Evolutionary conservation across 2,113 vertebrate species (phyloP).

Genomic region (Callopanchax toddi): DNA sequence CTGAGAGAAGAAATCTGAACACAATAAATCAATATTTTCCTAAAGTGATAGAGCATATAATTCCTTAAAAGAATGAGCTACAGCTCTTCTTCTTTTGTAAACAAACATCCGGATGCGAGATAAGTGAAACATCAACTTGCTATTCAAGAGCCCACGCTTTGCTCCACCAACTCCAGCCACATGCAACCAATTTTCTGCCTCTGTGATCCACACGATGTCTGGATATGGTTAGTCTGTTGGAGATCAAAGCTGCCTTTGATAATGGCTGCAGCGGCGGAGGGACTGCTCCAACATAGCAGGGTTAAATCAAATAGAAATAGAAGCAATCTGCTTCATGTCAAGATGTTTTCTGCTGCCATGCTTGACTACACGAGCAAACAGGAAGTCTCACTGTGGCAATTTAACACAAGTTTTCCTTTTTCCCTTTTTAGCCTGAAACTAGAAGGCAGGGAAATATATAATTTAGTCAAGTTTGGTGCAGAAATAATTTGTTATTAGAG

Average conservation of each 20-base stretch:
- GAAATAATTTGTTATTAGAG: background rate
- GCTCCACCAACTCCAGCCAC: conserved; percentile 84
- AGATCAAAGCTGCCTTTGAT: conserved; percentile 91
- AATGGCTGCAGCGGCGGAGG: conserved; percentile 84
- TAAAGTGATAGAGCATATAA: background rate
- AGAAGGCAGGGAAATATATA: conserved; percentile 3
- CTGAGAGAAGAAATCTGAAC: conserved; percentile 16
- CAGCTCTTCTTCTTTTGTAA: background rate
- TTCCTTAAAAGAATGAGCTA: background rate
- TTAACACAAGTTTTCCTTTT: conserved; percentile 22
- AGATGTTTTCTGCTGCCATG: conserved; percentile 70
- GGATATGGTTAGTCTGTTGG: conserved; percentile 91
- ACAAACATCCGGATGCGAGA: conserved; percentile 47
- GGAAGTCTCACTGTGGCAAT: conserved; percentile 54
- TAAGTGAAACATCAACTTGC: conserved; percentile 85
- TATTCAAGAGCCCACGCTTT: conserved; percentile 80
- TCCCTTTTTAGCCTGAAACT: conserved; percentile 35
- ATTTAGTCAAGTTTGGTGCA: background rate
- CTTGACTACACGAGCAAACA: conserved; percentile 61
- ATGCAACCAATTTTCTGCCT: conserved; percentile 90
- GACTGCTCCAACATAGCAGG: conserved; percentile 73
- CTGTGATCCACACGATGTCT: conserved; percentile 86
- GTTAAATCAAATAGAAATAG: conserved; percentile 79
- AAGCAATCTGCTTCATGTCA: conserved; percentile 80
- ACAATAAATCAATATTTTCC: conserved; percentile 10